Percentiles rank a stretch among this genome's conserved stretches.
Evolutionary conservation across 2,113 vertebrate species (phyloP).

Genomic region (Siniperca chuatsi): DNA sequence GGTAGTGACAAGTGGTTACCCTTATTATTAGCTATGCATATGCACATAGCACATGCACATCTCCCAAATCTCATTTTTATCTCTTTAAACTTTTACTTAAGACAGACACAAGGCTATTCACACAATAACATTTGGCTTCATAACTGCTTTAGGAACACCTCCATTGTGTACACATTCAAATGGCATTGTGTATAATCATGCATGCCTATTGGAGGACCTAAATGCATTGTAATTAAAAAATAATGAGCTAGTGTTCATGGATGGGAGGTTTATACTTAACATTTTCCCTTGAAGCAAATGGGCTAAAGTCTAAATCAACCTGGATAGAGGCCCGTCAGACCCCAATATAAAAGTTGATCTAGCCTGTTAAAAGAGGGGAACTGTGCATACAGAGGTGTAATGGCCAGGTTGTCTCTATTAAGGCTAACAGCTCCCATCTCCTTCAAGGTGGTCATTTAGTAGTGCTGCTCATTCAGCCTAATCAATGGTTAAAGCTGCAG

Average conservation of each 20-base stretch:
- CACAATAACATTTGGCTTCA: slow-evolving; percentile 49
- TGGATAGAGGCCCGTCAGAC: slow-evolving; percentile 77
- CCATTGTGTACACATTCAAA: slow-evolving; percentile 74
- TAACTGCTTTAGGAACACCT: slow-evolving; percentile 53
- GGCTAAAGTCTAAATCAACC: slow-evolving; percentile 83
- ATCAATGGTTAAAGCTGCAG: slow-evolving; percentile 91
- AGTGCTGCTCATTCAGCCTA: slow-evolving; percentile 93
- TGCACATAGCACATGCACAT: neutral
- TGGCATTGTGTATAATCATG: slow-evolving; percentile 77
- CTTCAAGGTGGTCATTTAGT: slow-evolving; percentile 91
- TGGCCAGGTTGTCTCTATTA: slow-evolving; percentile 84
- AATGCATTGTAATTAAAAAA: slow-evolving; percentile 85
- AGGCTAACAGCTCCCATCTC: slow-evolving; percentile 88
- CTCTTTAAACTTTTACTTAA: slow-evolving; percentile 5
- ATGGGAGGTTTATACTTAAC: slow-evolving; percentile 86
- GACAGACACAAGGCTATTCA: slow-evolving; percentile 15
- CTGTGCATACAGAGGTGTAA: slow-evolving; percentile 81
- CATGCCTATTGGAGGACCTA: slow-evolving; percentile 76
- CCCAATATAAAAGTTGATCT: slow-evolving; percentile 83
- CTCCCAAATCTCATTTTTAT: neutral
- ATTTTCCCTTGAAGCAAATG: slow-evolving; percentile 82
- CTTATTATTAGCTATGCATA: neutral
- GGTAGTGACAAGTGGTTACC: neutral
- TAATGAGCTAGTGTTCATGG: slow-evolving; percentile 84
- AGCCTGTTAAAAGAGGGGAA: slow-evolving; percentile 76